phyloP scores from a whole-genome alignment of 2,113 vertebrate genomes.

The Aspidoscelis tigris region DNA sequence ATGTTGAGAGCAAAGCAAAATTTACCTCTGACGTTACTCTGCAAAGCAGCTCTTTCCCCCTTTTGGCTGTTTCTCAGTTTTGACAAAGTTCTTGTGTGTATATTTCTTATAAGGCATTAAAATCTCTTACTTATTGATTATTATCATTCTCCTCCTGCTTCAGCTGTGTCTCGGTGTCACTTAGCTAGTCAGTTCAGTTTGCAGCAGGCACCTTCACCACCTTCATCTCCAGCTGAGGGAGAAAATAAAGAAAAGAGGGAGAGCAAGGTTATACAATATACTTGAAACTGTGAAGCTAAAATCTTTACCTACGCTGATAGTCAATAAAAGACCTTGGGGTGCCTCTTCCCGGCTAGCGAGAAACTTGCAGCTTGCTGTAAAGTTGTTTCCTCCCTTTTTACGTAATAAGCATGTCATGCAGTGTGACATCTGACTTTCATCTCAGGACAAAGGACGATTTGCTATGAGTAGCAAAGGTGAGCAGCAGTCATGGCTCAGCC shows the following conservation, averaged over 20 bases:
- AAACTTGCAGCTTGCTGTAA: not conserved
- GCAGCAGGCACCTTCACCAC: not conserved
- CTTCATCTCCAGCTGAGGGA: not conserved
- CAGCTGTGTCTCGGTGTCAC: not conserved
- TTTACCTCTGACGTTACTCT: conserved; percentile 55
- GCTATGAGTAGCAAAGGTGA: too few species aligned
- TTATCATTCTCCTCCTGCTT: not conserved
- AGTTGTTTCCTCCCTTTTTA: too few species aligned
- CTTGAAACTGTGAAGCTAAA: conserved; percentile 3
- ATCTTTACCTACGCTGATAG: not conserved
- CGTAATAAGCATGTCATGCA: too few species aligned
- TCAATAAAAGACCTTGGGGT: not conserved
- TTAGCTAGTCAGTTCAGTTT: not conserved
- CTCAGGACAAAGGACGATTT: too few species aligned
- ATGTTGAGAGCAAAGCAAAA: conserved; percentile 60
- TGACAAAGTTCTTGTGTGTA: not conserved
- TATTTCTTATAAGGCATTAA: not conserved
- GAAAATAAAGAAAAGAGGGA: not conserved
- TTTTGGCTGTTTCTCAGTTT: not conserved
- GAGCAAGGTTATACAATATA: not conserved
- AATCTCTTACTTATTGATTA: not conserved
- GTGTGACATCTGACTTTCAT: too few species aligned
- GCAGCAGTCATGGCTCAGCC: too few species aligned
- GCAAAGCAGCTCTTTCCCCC: conserved; percentile 31
- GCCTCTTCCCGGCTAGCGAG: not conserved